These are phyloP conservation scores for Xanthorhoe designata DNA, from an alignment of 2,888 invertebrate species.

Conservation along the genomic window DNA sequence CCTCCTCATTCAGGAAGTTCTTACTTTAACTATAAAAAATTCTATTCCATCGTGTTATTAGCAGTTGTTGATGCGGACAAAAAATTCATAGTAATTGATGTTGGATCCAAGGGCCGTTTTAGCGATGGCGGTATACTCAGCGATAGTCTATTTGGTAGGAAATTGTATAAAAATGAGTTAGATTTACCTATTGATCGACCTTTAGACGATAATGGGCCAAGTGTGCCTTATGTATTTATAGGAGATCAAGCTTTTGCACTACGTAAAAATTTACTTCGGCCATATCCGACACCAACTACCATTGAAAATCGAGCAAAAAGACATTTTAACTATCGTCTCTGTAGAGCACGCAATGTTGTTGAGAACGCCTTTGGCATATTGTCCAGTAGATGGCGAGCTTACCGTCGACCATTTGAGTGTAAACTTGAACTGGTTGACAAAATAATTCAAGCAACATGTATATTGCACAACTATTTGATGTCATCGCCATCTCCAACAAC, in stretches of 20 bases:
- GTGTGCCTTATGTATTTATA: conserved; percentile 18
- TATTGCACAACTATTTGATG: conserved; percentile 23
- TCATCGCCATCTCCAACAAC: conserved; percentile 24
- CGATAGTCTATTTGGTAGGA: conserved; percentile 19
- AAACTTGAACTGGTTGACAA: conserved; percentile 21
- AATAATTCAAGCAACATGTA: conserved; percentile 21
- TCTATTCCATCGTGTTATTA: conserved; percentile 36
- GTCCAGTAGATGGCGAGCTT: conserved; percentile 32
- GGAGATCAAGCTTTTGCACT: conserved; percentile 42
- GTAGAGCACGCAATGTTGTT: conserved; percentile 28
- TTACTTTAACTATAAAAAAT: conserved; percentile 39
- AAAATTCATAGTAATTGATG: conserved; percentile 11
- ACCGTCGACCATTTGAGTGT: conserved; percentile 17
- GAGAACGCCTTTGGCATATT: conserved; percentile 39
- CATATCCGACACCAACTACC: conserved; percentile 34
- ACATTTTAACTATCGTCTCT: conserved; percentile 30
- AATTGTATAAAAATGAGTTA: conserved; percentile 22
- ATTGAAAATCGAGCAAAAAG: conserved; percentile 28
- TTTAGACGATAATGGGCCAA: conserved; percentile 16
- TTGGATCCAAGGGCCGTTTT: too few relatives aligned
- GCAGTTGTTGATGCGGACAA: conserved; percentile 8
- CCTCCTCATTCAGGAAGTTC: conserved; percentile 26
- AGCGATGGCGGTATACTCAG: conserved; percentile 21
- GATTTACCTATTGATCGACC: conserved; percentile 21
- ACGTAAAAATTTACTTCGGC: conserved; percentile 39